Conservation (phyloP, 2,888 invertebrate species). For the Hemicrepidius hirtus region DNA sequence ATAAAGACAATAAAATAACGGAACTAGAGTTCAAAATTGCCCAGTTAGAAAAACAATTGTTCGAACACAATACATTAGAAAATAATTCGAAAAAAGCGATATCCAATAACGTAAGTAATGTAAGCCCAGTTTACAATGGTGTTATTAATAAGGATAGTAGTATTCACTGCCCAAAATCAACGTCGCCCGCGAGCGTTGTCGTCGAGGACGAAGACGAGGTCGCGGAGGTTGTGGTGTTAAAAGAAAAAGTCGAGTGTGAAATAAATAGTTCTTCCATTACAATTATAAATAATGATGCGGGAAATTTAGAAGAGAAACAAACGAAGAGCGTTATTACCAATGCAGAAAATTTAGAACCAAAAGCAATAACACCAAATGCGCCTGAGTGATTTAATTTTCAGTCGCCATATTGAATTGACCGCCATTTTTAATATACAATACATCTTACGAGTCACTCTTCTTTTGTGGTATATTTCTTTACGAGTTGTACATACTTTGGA, state of each 20-base stretch:
- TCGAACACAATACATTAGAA: slow-evolving; percentile 34
- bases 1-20: slow-evolving; percentile 67
- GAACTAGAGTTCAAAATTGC: slow-evolving; percentile 64
- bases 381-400: slow-evolving; percentile 53
- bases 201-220: slow-evolving; percentile 22
- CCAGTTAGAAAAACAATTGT: slow-evolving; percentile 58
- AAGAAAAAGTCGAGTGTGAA: slow-evolving; percentile 39
- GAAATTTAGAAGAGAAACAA: slow-evolving; percentile 37
- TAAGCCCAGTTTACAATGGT: slow-evolving; percentile 41
- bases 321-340: slow-evolving; percentile 53
- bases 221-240: slow-evolving; percentile 21
- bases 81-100: slow-evolving; percentile 32
- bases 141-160: slow-evolving; percentile 42
- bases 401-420: slow-evolving; percentile 39
- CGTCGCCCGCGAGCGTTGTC: slow-evolving; percentile 27
- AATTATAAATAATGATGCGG: slow-evolving; percentile 44
- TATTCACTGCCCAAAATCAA: slow-evolving; percentile 37
- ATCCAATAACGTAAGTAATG: slow-evolving; percentile 34
- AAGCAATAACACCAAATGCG: slow-evolving; percentile 56
- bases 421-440: slow-evolving; percentile 43
- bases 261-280: slow-evolving; percentile 51
- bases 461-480: slow-evolving; percentile 34
- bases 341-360: slow-evolving; percentile 51
- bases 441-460: slow-evolving; percentile 24
- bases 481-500: slow-evolving; percentile 33